Evolutionary conservation across 2,888 invertebrate genomes (phyloP), one percentile per base, ranked within the genome.

Genomic region (Spisula solida): DNA sequence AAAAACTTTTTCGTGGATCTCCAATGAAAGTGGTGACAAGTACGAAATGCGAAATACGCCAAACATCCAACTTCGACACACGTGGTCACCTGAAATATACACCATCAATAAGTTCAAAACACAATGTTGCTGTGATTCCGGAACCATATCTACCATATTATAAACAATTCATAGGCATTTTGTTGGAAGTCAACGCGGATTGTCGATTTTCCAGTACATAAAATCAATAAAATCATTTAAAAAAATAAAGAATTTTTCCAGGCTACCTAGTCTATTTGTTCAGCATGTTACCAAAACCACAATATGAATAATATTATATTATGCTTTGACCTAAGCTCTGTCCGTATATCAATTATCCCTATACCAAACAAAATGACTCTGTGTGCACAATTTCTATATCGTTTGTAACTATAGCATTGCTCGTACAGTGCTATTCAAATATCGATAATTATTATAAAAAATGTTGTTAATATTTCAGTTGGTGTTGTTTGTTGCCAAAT

Each of bases 11-110:
- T 93, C 18, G 87, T 86, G 8, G 94, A 94, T 48, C 95, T 94
- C 92, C 97, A 96, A 80, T 94, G 92, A 29, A 91, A 92, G 83
- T 95, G 94, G 88, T 96, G 96, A 55, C 94, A 86, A 41, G 96
- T 94, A 82, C 97, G 94, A 75, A 95, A 93, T 0, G 94, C 80
- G 87, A 96, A 96, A 87, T 95, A 96, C 1, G 90, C 78, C 29
- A 97, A 86, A 88, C 96, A 96, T 18, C 95, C 34, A 47, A 94
- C 78, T 89, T 97, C 97, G 5, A 97, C 66, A 16, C 94, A 87
- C 93, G 96, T 96, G 0, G 96, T 96, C 0, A 93, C 95, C 96
- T 96, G 93, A 10, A 93, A 85, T 5, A n/a, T 0, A 10, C 41
- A 41, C 41, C 41, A 41, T 2, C 8, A 41, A 41, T 51, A 51